These are phyloP conservation scores for Recurvirostra avosetta DNA, from an alignment of 2,113 vertebrate species.

Conservation along the genomic window DNA sequence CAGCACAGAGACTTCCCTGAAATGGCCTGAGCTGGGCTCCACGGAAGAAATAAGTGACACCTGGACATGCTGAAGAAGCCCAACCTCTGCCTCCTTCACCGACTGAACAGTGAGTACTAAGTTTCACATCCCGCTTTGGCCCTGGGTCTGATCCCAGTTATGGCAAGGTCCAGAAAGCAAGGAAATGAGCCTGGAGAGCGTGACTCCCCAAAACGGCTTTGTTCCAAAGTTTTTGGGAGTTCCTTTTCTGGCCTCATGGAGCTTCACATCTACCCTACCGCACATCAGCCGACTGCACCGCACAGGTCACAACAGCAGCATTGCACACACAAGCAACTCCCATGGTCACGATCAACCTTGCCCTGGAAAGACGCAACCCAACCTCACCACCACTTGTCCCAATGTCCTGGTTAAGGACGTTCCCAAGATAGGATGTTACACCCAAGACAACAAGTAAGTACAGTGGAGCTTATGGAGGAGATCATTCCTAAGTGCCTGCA, in stretches of 20 bases:
- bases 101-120: neutral
- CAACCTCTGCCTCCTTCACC: neutral
- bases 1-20: neutral
- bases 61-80: neutral
- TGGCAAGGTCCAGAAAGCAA: neutral
- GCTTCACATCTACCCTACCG: neutral
- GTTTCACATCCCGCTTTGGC: neutral
- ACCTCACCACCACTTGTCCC: neutral
- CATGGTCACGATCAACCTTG: neutral
- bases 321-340: neutral
- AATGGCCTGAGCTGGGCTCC: neutral
- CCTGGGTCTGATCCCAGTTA: neutral
- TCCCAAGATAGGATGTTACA: neutral
- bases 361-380: neutral
- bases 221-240: neutral
- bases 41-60: neutral
- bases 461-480: neutral
- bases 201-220: neutral
- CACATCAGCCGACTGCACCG: fast-evolving
- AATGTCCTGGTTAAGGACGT: neutral
- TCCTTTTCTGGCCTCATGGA: neutral
- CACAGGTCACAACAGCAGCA: neutral
- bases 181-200: neutral
- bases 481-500: neutral
- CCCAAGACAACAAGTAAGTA: neutral